Conservation (phyloP, 2,797 vertebrate species). For the Schizothorax lantsangensis region DNA sequence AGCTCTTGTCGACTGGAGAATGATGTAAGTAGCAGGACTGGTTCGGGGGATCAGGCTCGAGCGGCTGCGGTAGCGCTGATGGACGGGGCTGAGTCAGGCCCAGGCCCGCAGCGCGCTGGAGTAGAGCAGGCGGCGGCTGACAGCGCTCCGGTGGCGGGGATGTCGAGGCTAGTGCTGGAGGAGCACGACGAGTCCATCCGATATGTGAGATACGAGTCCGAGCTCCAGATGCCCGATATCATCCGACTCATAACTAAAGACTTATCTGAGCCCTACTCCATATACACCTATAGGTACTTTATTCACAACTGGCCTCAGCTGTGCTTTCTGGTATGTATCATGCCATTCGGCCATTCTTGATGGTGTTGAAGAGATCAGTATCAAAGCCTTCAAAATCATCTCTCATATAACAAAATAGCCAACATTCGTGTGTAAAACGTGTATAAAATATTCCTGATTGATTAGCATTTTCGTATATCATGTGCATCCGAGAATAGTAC, state of each 20-base stretch:
- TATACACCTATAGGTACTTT: constrained; percentile 99
- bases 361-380: not conserved
- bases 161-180: constrained; percentile 75
- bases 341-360: not conserved
- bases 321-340: constrained; percentile 97
- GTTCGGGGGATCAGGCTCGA: constrained; percentile 58
- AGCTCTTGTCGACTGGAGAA: constrained; percentile 8
- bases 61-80: constrained; percentile 40
- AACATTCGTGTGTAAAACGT: not conserved
- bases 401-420: not conserved
- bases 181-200: constrained; percentile 86
- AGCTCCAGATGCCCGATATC: constrained; percentile 99
- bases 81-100: constrained; percentile 52
- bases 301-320: constrained; percentile 99
- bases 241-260: constrained; percentile 99
- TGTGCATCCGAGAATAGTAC: not conserved
- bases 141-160: constrained; percentile 66
- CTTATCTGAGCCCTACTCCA: constrained; percentile 99
- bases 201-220: constrained; percentile 97
- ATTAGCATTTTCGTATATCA: not conserved
- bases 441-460: not conserved
- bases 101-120: constrained; percentile 59
- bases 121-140: constrained; percentile 43
- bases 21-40: constrained; percentile 58
- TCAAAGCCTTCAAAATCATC: not conserved